Conservation (phyloP, 2,113 vertebrate species). For the Apteryx mantelli region DNA sequence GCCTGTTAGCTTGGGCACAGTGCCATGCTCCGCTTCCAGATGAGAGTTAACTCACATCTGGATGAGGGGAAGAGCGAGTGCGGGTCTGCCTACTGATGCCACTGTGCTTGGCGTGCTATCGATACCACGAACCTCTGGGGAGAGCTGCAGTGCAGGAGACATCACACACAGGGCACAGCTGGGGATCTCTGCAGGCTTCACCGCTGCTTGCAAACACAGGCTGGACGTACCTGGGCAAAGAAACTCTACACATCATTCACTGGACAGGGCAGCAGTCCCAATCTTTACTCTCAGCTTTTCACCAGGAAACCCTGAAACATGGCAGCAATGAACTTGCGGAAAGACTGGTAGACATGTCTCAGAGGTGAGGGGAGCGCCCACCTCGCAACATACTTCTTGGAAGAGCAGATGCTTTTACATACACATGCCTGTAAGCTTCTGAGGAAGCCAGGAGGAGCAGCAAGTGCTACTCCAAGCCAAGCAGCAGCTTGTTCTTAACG, state of each 20-base stretch:
- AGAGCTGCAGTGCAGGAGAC: neutral
- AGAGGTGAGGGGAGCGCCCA: neutral
- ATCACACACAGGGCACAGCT: accelerated
- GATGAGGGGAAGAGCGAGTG: neutral
- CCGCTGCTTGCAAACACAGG: neutral
- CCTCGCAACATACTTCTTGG: neutral
- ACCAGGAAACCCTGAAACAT: neutral
- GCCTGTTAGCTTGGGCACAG: too few species aligned
- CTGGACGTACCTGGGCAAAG: accelerated
- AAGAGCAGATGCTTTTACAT: neutral
- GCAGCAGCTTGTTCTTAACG: neutral
- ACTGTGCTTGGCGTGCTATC: neutral
- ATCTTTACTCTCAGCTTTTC: neutral
- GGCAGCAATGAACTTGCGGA: neutral
- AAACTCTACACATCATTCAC: neutral
- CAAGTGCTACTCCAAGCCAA: too few species aligned
- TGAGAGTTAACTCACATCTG: neutral
- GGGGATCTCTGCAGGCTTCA: accelerated
- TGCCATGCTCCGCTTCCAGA: too few species aligned
- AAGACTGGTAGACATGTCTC: neutral
- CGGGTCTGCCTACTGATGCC: accelerated
- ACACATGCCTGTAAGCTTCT: accelerated
- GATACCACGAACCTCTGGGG: accelerated
- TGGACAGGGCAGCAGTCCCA: neutral
- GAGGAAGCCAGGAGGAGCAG: neutral